phyloP scores from a whole-genome alignment of 1,140 invertebrate genomes.

The Parasteatoda tepidariorum region DNA sequence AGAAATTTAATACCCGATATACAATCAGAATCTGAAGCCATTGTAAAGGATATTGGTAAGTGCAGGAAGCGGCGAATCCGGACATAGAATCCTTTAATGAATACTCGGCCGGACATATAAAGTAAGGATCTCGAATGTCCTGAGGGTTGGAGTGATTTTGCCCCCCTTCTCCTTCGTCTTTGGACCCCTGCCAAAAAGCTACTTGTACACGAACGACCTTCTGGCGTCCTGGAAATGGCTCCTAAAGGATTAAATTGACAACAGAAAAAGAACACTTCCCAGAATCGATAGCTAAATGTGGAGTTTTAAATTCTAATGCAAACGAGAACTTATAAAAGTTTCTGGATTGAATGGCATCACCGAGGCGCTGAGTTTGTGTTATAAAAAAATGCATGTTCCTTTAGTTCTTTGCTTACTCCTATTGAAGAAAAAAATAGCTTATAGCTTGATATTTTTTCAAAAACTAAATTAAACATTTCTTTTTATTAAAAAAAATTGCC shows the following conservation, averaged over 20 bases:
- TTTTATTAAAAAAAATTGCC: too few relatives aligned
- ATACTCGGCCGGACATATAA: not conserved
- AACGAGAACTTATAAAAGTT: not conserved
- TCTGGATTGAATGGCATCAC: not conserved
- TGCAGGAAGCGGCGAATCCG: not conserved
- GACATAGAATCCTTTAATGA: not conserved
- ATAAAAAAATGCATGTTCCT: too few relatives aligned
- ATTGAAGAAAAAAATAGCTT: too few relatives aligned
- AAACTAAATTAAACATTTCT: too few relatives aligned
- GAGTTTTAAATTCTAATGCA: not conserved
- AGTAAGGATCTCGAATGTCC: not conserved
- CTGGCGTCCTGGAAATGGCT: not conserved
- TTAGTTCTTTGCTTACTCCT: too few relatives aligned
- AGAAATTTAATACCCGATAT: not conserved
- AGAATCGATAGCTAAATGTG: slow-evolving; percentile 8
- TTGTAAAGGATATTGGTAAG: not conserved
- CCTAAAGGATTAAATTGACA: not conserved
- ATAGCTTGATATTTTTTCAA: too few relatives aligned
- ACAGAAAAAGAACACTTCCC: not conserved
- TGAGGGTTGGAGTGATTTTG: not conserved
- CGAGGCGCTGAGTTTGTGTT: too few relatives aligned
- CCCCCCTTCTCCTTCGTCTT: not conserved
- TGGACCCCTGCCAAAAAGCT: slow-evolving; percentile 42
- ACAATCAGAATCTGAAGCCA: not conserved
- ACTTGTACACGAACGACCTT: slow-evolving; percentile 37